These are phyloP conservation scores for Drusus annulatus DNA, from an alignment of 1,140 invertebrate genomes.

Conservation along the genomic window DNA sequence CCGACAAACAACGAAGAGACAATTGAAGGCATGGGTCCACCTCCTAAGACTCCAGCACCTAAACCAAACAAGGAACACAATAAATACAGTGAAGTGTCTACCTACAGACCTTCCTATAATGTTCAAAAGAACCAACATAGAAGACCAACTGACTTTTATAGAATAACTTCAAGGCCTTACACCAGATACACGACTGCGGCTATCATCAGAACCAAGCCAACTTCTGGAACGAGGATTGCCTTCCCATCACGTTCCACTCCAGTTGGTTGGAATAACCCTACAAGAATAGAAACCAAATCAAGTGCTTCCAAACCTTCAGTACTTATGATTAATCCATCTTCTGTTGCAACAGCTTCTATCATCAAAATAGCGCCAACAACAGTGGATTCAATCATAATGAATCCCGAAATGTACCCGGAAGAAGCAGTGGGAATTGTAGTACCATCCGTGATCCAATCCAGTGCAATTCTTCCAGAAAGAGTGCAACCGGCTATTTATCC, in stretches of 20 bases:
- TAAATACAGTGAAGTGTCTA: slow-evolving; percentile 68
- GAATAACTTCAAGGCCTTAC: slow-evolving; percentile 54
- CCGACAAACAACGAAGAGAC: slow-evolving; percentile 64
- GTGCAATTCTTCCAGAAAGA: slow-evolving; percentile 45
- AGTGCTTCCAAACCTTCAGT: slow-evolving; percentile 30
- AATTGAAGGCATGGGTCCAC: slow-evolving; percentile 71
- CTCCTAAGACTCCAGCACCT: slow-evolving; percentile 64
- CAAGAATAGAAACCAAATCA: slow-evolving; percentile 49
- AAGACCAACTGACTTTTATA: slow-evolving; percentile 61
- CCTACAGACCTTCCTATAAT: slow-evolving; percentile 66
- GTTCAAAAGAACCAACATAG: slow-evolving; percentile 64
- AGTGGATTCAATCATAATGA: slow-evolving; percentile 55
- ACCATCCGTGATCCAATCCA: slow-evolving; percentile 33
- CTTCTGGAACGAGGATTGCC: slow-evolving; percentile 51
- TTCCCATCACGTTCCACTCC: slow-evolving; percentile 50
- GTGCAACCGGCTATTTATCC: slow-evolving; percentile 44
- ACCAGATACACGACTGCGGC: slow-evolving; percentile 52
- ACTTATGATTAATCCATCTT: slow-evolving; percentile 30
- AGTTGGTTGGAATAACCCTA: slow-evolving; percentile 49
- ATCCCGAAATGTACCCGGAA: slow-evolving; percentile 57
- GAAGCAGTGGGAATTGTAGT: slow-evolving; percentile 42
- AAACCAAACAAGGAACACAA: slow-evolving; percentile 62
- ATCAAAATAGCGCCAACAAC: slow-evolving; percentile 47
- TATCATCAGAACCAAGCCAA: slow-evolving; percentile 46
- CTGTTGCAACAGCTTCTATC: slow-evolving; percentile 17